Evolutionary conservation across 2,797 vertebrate genomes (phyloP).

Genomic region (Pteronotus mesoamericanus): DNA sequence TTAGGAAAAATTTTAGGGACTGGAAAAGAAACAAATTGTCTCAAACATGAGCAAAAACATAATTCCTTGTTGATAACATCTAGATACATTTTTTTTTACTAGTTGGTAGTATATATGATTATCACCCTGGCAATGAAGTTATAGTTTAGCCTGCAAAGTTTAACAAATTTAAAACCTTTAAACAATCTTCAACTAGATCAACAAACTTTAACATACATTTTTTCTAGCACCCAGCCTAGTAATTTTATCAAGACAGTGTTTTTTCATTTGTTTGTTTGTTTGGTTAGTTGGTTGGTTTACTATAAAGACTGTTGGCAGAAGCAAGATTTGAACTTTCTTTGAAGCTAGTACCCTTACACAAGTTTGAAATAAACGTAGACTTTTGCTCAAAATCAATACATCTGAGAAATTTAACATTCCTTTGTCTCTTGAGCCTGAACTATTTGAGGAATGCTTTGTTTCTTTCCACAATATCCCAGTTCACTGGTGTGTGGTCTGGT

Average conservation of each 20-base stretch:
- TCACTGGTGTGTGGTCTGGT: neutral
- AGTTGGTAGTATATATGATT: neutral
- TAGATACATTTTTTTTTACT: neutral
- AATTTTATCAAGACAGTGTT: neutral
- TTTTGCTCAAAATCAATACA: neutral
- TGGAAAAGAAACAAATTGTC: neutral
- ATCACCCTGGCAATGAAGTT: neutral
- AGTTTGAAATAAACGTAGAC: neutral
- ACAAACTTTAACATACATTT: neutral
- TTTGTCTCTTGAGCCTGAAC: neutral
- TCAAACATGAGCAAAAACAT: neutral
- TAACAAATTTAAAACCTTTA: neutral
- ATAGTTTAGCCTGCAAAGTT: neutral
- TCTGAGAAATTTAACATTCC: neutral
- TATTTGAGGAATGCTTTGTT: neutral
- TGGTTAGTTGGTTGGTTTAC: neutral
- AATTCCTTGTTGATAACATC: neutral
- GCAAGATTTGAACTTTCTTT: conserved; percentile 9
- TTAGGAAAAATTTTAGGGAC: neutral
- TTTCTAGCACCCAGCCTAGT: neutral
- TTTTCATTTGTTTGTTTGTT: neutral
- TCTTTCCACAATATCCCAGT: neutral
- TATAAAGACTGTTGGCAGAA: neutral
- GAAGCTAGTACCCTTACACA: neutral
- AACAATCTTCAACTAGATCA: neutral